Percentiles rank a stretch among this genome's conserved stretches.
Evolutionary conservation across 2,888 invertebrate genomes (phyloP).

Genomic region (Tetrapedia diversipes): DNA sequence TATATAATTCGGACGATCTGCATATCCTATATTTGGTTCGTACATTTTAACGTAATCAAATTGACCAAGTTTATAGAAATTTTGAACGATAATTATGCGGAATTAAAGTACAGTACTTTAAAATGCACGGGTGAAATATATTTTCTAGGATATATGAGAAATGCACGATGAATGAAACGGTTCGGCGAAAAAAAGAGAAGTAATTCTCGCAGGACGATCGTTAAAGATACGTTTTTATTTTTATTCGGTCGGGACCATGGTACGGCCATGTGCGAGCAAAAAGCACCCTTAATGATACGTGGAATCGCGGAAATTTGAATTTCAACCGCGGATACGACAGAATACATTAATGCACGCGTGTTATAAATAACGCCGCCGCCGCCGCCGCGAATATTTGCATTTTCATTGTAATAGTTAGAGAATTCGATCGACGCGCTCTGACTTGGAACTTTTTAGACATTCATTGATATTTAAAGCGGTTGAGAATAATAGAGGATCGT

Average conservation of each 20-base stretch:
- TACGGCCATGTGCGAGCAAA: constrained; percentile 13
- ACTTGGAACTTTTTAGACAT: constrained; percentile 36
- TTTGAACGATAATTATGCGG: too few species aligned
- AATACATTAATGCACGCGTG: constrained; percentile 39
- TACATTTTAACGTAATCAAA: too few species aligned
- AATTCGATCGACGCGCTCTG: constrained; percentile 23
- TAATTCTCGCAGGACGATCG: constrained; percentile 9
- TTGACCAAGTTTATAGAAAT: too few species aligned
- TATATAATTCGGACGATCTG: too few species aligned
- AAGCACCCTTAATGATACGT: constrained; percentile 36
- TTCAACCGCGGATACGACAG: constrained; percentile 20
- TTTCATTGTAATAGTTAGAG: constrained; percentile 44
- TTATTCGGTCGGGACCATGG: constrained; percentile 15
- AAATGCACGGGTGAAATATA: too few species aligned
- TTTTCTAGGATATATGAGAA: background rate
- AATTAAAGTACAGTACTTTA: too few species aligned
- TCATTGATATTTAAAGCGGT: constrained; percentile 24
- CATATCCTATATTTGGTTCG: too few species aligned
- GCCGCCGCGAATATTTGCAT: constrained; percentile 32
- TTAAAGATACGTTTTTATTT: background rate
- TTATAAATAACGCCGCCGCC: constrained; percentile 38
- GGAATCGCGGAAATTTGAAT: constrained; percentile 38
- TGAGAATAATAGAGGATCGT: constrained; percentile 16
- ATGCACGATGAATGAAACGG: constrained; percentile 2
- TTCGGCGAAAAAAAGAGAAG: constrained; percentile 3